Evolutionary conservation across 2,797 vertebrate genomes (phyloP).

Genomic region (Podarcis lilfordi): DNA sequence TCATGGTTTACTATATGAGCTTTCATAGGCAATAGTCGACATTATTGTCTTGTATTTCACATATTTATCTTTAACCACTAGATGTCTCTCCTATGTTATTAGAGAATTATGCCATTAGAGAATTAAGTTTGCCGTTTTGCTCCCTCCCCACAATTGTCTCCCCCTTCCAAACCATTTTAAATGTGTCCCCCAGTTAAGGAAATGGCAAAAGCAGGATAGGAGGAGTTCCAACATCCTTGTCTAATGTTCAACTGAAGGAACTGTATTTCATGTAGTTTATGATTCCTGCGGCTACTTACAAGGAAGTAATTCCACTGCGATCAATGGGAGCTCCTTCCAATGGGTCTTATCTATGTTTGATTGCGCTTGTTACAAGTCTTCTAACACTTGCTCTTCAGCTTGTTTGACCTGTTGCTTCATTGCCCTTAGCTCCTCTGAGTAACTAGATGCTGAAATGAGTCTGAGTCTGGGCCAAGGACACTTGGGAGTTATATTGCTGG

Average conservation of each 20-base stretch:
- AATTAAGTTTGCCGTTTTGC: not conserved
- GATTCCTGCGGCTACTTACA: not conserved
- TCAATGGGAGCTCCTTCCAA: not conserved
- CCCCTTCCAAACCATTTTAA: not conserved
- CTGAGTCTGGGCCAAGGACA: too few relatives aligned
- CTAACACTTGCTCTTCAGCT: too few relatives aligned
- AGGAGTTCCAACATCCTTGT: not conserved
- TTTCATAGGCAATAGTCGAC: not conserved
- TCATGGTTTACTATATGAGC: not conserved
- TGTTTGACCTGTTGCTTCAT: too few relatives aligned
- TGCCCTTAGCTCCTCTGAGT: too few relatives aligned
- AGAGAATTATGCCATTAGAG: slow-evolving; percentile 19
- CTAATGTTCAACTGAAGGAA: not conserved
- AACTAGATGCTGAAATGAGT: too few relatives aligned
- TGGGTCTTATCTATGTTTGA: too few relatives aligned
- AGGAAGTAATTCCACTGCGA: not conserved
- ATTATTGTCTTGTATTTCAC: not conserved
- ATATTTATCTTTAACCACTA: slow-evolving; percentile 45
- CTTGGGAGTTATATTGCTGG: too few relatives aligned
- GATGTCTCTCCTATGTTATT: slow-evolving; percentile 48
- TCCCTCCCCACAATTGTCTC: not conserved
- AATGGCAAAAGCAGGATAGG: not conserved
- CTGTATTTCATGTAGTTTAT: not conserved
- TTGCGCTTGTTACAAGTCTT: too few relatives aligned
- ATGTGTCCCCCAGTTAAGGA: not conserved